Conservation (phyloP, 2,888 invertebrate species). For the Hyppa rectilinea region DNA sequence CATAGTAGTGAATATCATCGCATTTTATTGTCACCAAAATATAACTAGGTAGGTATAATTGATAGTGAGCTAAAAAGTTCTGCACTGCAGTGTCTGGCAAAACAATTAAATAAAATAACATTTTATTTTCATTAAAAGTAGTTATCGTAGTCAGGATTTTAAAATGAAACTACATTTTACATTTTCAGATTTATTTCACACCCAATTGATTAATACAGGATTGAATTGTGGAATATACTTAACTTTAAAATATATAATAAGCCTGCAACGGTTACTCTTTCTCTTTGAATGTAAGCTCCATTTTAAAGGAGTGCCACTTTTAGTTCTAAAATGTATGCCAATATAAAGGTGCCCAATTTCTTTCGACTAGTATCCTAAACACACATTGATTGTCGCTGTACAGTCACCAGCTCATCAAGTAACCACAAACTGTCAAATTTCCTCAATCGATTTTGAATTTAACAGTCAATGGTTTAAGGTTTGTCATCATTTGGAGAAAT, state of each 20-base stretch:
- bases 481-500: too few relatives aligned
- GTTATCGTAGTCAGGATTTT: neutral
- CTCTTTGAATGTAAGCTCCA: slow-evolving; percentile 8
- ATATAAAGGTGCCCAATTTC: slow-evolving; percentile 34
- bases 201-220: slow-evolving; percentile 4
- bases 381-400: neutral
- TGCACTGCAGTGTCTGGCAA: neutral
- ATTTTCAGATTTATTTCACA: slow-evolving; percentile 54
- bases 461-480: too few relatives aligned
- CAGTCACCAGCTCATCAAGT: too few relatives aligned
- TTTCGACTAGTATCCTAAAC: slow-evolving; percentile 9
- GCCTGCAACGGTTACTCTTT: slow-evolving; percentile 9
- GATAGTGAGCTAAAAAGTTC: neutral
- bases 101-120: neutral
- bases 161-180: slow-evolving; percentile 51
- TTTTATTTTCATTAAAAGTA: neutral
- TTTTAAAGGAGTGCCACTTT: slow-evolving; percentile 7
- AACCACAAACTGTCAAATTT: too few relatives aligned
- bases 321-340: neutral
- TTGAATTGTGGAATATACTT: slow-evolving; percentile 36
- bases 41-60: neutral
- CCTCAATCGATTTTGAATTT: too few relatives aligned
- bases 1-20: neutral
- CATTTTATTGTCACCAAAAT: slow-evolving; percentile 18
- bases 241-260: slow-evolving; percentile 13